Base-by-base conservation (phyloP, 2,797 vertebrate species). In the Numenius phaeopus region DNA sequence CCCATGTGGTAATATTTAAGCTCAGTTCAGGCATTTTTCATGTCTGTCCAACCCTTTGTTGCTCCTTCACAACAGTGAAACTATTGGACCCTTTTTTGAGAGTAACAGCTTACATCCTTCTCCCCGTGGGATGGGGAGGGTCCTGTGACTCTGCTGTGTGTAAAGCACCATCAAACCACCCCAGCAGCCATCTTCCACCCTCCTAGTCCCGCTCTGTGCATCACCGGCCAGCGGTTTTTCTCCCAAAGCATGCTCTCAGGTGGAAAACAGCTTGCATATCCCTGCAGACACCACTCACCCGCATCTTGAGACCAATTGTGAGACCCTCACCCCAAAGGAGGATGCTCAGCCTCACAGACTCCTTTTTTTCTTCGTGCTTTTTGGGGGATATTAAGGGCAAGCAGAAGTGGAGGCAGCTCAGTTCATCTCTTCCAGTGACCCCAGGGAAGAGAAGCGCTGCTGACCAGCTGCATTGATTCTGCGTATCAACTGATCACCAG, bases 241-340 rank as follows among this genome's bases (percentile, higher is more conserved):
- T 77, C 72, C 29, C 37, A 47, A 14, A 73, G 21, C 19, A 14
- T 5, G 13, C 4, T 69, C 22, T 23, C 24, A 18, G 26, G 34
- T 27, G 11, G 59, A 55, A 83, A 44, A 16, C 24, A 37, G 13
- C 40, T 49, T 1, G 0, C 26, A 24, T 3, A n/a, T 47, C 46
- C 52, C 62, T 23, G 32, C 29, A 30, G 57, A 30, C 42, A 29
- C 11, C 40, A 14, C 42, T 24, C 49, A 42, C 32, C 58, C 19
- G 2, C n/a, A 21, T 32, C 71, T 65, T 32, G 18, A 71, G 29
- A 4, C 26, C 11, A 2, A 29, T 22, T 27, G 14, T 1, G 0
- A 77, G 58, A 65, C 32, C 32, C 57, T 52, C 2, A 2, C 17
- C 29, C 59, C 20, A 14, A 1, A 2, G 32, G 11, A 18, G 19